Evolutionary conservation across 2,113 vertebrate genomes (phyloP).

Genomic region (Mastomys coucha): DNA sequence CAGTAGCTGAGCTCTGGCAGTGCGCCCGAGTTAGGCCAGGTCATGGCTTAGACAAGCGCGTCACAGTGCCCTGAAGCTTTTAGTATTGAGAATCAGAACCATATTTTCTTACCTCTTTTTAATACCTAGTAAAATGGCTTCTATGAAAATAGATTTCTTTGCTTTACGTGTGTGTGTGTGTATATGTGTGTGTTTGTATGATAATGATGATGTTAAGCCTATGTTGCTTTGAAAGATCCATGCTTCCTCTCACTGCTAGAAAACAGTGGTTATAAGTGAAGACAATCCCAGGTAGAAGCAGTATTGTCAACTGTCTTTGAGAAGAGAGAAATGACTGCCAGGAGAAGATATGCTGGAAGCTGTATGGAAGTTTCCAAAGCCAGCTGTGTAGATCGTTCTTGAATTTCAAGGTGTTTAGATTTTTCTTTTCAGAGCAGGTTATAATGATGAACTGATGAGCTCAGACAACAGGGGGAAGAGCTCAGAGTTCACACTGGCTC

Average conservation of each 20-base stretch:
- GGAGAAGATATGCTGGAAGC: conserved; percentile 17
- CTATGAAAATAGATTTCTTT: neutral
- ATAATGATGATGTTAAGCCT: neutral
- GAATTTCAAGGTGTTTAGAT: neutral
- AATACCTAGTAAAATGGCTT: neutral
- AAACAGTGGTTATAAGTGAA: neutral
- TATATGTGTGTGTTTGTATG: neutral
- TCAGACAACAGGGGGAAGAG: neutral
- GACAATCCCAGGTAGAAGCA: neutral
- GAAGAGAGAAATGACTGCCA: neutral
- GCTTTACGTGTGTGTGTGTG: no score
- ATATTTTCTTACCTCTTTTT: neutral
- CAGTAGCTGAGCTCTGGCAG: neutral
- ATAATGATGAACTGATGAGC: conserved; percentile 1
- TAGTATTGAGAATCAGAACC: neutral
- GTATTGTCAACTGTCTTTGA: neutral
- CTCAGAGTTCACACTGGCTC: conserved; percentile 2
- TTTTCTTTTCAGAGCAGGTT: conserved; percentile 47
- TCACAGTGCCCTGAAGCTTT: neutral
- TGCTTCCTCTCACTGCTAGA: neutral
- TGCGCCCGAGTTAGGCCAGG: neutral
- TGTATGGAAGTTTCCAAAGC: neutral
- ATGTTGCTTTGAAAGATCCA: neutral
- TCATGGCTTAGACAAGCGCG: fast-evolving
- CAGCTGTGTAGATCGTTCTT: neutral